Conservation (phyloP, 1,140 invertebrate genomes). For the Drosophila setifemur region DNA sequence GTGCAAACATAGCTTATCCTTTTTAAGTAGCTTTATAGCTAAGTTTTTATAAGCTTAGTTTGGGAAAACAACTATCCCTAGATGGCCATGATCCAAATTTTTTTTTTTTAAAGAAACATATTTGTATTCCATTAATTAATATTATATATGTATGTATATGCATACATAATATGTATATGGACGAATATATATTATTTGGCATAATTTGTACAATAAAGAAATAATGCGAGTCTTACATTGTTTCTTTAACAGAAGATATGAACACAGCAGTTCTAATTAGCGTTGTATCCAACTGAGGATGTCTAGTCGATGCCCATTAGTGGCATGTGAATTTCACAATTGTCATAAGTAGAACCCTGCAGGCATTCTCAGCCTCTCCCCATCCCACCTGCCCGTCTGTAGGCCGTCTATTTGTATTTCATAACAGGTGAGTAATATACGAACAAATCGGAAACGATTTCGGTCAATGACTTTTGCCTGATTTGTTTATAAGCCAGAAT, state of each 20-base stretch:
- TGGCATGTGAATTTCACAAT: slow-evolving; percentile 55
- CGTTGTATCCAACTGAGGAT: slow-evolving; percentile 25
- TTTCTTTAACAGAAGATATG: too few species aligned
- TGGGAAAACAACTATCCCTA: too few species aligned
- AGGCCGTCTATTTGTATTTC: slow-evolving; percentile 67
- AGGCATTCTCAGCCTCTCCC: not conserved
- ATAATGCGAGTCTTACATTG: slow-evolving; percentile 14
- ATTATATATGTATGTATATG: too few species aligned
- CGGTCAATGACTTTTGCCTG: slow-evolving; percentile 75
- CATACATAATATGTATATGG: too few species aligned
- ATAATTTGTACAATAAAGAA: too few species aligned
- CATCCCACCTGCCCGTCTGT: slow-evolving; percentile 19
- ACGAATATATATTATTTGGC: too few species aligned
- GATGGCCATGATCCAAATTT: too few species aligned
- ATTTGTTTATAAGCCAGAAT: slow-evolving; percentile 74
- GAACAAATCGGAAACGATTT: slow-evolving; percentile 71
- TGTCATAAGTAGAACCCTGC: slow-evolving; percentile 35
- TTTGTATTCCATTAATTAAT: too few species aligned
- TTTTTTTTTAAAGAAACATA: too few species aligned
- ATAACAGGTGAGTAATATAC: slow-evolving; percentile 75
- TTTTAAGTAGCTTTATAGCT: too few species aligned
- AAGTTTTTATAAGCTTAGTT: too few species aligned
- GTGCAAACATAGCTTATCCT: too few species aligned
- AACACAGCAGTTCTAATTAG: slow-evolving; percentile 44
- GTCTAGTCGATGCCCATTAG: slow-evolving; percentile 40